Conservation (phyloP, 2,113 vertebrate genomes). For the Plecturocebus donacophilus region DNA sequence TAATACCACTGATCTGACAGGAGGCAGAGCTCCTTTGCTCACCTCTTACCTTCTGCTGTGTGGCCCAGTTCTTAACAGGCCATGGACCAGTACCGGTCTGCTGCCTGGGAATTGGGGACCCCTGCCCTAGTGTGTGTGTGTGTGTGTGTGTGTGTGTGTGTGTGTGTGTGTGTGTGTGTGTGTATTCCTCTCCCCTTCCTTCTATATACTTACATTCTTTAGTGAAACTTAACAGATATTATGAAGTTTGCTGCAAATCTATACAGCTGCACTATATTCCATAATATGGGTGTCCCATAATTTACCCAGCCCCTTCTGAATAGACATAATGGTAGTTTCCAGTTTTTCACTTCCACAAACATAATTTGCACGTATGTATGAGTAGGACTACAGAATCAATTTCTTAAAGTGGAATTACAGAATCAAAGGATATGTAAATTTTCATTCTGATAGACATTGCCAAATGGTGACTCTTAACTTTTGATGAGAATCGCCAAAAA, state of each 20-base stretch:
- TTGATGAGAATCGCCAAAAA: conserved; percentile 1
- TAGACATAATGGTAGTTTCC: background rate
- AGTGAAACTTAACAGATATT: background rate
- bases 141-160: background rate
- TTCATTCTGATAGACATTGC: background rate
- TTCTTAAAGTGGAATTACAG: background rate
- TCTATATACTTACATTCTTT: background rate
- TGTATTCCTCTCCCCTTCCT: background rate
- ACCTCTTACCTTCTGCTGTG: too few relatives aligned
- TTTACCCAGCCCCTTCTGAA: background rate
- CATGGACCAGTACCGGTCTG: too few relatives aligned
- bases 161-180: background rate
- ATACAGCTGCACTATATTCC: background rate
- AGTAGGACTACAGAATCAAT: background rate
- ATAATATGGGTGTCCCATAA: background rate
- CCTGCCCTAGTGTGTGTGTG: too few relatives aligned
- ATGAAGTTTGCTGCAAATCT: background rate
- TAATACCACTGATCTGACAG: too few relatives aligned
- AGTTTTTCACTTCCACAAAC: background rate
- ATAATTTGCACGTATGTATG: background rate
- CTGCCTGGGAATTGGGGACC: too few relatives aligned
- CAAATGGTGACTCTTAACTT: background rate
- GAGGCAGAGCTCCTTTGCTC: too few relatives aligned
- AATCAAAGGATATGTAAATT: background rate
- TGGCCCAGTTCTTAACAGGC: too few relatives aligned